A percentile compares a stretch with the other conserved stretches of the same genome.
Conservation (phyloP, 2,888 invertebrate genomes). For the Aspidiotus destructor region DNA sequence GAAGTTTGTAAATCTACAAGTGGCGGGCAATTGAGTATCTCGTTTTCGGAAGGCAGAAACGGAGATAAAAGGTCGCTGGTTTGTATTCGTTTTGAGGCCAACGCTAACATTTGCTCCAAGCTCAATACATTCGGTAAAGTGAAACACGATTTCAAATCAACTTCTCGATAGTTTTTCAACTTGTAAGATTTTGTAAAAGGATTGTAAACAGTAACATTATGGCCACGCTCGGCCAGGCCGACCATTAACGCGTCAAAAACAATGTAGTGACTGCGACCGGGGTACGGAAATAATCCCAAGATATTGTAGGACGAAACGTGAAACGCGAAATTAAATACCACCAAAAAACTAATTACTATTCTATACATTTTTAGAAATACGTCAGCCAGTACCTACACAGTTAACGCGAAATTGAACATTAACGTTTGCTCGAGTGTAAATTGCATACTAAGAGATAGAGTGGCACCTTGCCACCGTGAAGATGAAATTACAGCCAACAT, state of each 20-base stretch:
- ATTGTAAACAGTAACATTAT: constrained; percentile 23
- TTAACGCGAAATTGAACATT: too few species aligned
- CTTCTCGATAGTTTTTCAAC: constrained; percentile 13
- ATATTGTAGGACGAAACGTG: constrained; percentile 15
- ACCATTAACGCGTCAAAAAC: constrained; percentile 26
- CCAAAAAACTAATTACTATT: too few species aligned
- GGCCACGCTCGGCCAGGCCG: constrained; percentile 23
- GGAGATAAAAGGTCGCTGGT: too few species aligned
- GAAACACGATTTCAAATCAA: constrained; percentile 7
- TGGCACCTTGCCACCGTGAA: too few species aligned
- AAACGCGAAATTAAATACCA: neutral
- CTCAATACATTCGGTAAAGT: neutral
- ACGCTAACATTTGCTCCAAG: constrained; percentile 10
- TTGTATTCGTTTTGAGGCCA: neutral
- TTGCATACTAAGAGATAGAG: too few species aligned
- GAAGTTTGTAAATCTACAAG: neutral
- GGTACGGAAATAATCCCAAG: constrained; percentile 23
- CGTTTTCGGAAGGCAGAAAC: neutral
- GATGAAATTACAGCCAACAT: too few species aligned
- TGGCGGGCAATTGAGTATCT: neutral
- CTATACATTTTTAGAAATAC: too few species aligned
- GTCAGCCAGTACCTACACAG: too few species aligned
- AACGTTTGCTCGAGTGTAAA: too few species aligned
- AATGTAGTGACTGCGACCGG: constrained; percentile 23
- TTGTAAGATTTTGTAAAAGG: constrained; percentile 7